Base-by-base conservation (phyloP, 2,113 vertebrate species). In the Cromileptes altivelis region DNA sequence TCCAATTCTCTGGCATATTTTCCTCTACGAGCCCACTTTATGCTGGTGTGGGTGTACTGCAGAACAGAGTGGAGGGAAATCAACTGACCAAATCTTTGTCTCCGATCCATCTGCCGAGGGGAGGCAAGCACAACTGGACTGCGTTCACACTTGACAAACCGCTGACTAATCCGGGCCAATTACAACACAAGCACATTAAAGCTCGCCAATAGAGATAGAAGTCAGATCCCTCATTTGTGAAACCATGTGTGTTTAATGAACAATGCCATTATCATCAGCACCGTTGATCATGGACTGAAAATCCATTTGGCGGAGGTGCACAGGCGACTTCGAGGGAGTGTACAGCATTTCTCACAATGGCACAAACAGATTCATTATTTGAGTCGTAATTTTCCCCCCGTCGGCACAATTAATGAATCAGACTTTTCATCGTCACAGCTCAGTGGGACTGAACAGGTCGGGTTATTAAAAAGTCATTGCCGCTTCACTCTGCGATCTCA, bases 401-500 rank as follows among this genome's bases (percentile, higher is more conserved):
- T 93, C 78, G 85, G 64, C 79, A 70, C 81, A 85, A 93, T 94
- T 87, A 90, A 93, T 93, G 85, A 90, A 92, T 92, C 88, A 60
- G 81, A 88, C 73, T 82, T 84, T 89, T 91, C 81, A 91, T 87
- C 70, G 78, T 89, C 82, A 75, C 82, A 64, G 86, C 84, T 89
- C 90, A 70, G 87, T 83, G 89, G 81, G 74, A 90, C 78, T 37
- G 81, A 92, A 88, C 86, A 85, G 89, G 86, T 92, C 55, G 49
- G 86, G 88, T 93, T 91, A 95, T 94, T 94, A 93, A 94, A 94
- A 93, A 93, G 87, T 82, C 82, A 91, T 93, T 78, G 85, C 72
- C 7, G 64, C 85, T 86, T 73, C 91, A 67, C 84, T 89, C 67
- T n/a, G 85, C 78, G 80, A 91, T 91, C 88, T 89, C 68, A 65